A percentile compares a stretch with the other conserved stretches of the same genome.
Conservation (phyloP, 2,113 vertebrate genomes). For the Xyliphius kryptos region DNA sequence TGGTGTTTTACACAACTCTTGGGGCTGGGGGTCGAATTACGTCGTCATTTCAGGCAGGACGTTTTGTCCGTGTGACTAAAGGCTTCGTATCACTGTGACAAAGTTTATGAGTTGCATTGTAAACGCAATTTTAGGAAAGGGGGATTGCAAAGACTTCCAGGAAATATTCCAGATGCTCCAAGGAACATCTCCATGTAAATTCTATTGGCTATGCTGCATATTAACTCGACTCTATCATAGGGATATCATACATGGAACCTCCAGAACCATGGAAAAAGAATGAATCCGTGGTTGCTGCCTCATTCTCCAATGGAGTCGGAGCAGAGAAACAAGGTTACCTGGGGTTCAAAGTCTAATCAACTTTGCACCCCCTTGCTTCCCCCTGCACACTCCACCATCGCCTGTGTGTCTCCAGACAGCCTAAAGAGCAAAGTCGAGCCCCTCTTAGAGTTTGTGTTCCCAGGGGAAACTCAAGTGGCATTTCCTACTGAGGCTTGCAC, state of each 20-base stretch:
- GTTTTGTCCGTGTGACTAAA: conserved; percentile 1
- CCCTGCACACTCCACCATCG: conserved; percentile 2
- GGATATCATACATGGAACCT: conserved; percentile 49
- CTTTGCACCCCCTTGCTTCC: conserved; percentile 6
- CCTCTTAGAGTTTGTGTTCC: conserved; percentile 26
- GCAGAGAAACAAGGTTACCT: conserved; percentile 9
- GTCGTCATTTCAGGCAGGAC: conserved; percentile 4
- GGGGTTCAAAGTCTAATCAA: conserved; percentile 28
- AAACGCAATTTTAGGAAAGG: too few species aligned
- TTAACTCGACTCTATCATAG: conserved; percentile 50
- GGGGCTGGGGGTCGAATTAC: neutral
- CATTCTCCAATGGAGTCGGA: neutral
- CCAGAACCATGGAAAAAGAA: conserved; percentile 50
- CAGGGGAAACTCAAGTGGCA: conserved; percentile 37
- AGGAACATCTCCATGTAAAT: conserved; percentile 53
- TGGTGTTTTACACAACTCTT: conserved; percentile 43
- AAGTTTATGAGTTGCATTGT: too few species aligned
- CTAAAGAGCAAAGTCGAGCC: conserved; percentile 12
- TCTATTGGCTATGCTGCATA: conserved; percentile 51
- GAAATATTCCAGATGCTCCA: conserved; percentile 61
- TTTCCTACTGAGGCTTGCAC: conserved; percentile 33
- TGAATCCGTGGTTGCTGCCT: too few species aligned
- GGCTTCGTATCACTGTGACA: neutral
- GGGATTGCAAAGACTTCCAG: conserved; percentile 52
- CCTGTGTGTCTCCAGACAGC: conserved; percentile 30